These are phyloP conservation scores for Chromis chromis DNA, from an alignment of 2,797 vertebrate species.

Conservation along the genomic window DNA sequence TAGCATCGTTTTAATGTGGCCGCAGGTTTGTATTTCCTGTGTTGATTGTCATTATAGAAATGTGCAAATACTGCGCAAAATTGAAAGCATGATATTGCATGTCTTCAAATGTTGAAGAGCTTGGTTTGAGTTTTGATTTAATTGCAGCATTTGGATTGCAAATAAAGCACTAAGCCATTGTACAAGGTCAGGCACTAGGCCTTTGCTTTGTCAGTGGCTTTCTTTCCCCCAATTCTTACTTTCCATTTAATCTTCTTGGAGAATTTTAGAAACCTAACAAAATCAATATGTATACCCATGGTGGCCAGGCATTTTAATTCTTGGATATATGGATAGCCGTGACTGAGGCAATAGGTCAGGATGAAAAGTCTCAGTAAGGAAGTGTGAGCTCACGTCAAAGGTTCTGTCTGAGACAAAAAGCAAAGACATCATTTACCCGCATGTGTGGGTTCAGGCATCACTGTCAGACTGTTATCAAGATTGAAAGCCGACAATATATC, in stretches of 20 bases:
- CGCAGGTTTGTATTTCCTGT: constrained; percentile 1
- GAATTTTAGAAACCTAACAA: not conserved
- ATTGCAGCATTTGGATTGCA: not conserved
- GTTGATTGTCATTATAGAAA: constrained; percentile 16
- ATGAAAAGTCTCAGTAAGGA: constrained; percentile 6
- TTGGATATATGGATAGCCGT: not conserved
- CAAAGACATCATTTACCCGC: constrained; percentile 44
- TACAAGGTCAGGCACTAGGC: too few relatives aligned
- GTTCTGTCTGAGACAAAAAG: constrained; percentile 46
- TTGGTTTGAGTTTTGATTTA: not conserved
- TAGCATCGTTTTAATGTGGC: constrained; percentile 8
- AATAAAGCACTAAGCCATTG: not conserved
- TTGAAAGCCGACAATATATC: constrained; percentile 28
- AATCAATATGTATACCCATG: not conserved
- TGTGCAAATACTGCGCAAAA: not conserved
- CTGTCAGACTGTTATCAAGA: constrained; percentile 57
- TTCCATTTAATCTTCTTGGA: not conserved
- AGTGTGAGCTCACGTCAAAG: constrained; percentile 26
- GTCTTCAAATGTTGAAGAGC: too few relatives aligned
- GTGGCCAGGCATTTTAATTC: not conserved
- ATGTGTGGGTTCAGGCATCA: constrained; percentile 49
- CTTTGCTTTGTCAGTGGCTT: not conserved
- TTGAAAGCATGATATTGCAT: not conserved
- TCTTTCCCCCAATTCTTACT: not conserved
- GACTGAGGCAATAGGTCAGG: not conserved